Conservation (phyloP, 2,113 vertebrate species). For the Okapia johnstoni region DNA sequence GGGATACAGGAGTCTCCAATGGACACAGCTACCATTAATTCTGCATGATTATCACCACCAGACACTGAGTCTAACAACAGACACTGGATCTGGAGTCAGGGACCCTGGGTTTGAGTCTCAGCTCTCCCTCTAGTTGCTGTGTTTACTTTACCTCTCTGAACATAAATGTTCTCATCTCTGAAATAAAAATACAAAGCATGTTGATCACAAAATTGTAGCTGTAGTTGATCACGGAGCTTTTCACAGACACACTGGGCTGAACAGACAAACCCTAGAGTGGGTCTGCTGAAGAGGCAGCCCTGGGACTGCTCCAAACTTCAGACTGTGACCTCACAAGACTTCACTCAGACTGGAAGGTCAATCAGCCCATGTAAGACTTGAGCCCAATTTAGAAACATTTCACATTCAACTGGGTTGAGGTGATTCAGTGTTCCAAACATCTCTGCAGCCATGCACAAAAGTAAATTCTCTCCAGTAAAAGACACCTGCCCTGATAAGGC, state of each 20-base stretch:
- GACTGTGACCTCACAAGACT: neutral
- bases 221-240: neutral
- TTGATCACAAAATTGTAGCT: neutral
- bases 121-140: neutral
- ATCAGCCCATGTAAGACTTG: neutral
- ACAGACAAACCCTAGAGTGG: neutral
- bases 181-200: constrained; percentile 20
- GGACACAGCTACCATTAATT: neutral
- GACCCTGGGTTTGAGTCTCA: neutral
- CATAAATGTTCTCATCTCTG: neutral
- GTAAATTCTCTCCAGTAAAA: neutral
- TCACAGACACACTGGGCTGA: neutral
- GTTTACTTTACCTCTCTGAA: constrained; percentile 4
- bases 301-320: neutral
- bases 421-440: neutral
- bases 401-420: neutral
- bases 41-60: neutral
- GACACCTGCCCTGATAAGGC: neutral
- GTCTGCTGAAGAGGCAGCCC: neutral
- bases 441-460: neutral
- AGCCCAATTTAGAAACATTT: neutral
- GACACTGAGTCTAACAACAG: neutral
- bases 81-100: neutral
- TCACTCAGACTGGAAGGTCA: neutral
- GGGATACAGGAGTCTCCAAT: neutral